Conservation (phyloP, 2,888 invertebrate genomes). For the Mayetiola destructor region DNA sequence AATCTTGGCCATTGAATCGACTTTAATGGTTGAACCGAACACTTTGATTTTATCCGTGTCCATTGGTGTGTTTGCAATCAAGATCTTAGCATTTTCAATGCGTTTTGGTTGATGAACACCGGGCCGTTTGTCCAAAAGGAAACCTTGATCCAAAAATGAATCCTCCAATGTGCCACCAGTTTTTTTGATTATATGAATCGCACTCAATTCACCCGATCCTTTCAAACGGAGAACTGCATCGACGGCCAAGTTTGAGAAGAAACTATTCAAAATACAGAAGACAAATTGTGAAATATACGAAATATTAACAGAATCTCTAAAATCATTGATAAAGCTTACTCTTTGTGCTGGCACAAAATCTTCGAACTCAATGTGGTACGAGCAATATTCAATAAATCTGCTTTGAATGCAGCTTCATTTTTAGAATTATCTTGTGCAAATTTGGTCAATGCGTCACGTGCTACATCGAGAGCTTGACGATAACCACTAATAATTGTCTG, state of each 20-base stretch:
- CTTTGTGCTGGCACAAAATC: constrained; percentile 93
- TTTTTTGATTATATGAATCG: constrained; percentile 97
- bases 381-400: constrained; percentile 91
- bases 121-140: constrained; percentile 90
- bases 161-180: constrained; percentile 84
- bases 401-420: constrained; percentile 60
- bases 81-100: constrained; percentile 87
- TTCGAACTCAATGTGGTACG: constrained; percentile 96
- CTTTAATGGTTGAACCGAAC: constrained; percentile 89
- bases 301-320: not conserved
- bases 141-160: constrained; percentile 91
- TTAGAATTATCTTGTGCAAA: constrained; percentile 71
- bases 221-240: constrained; percentile 89
- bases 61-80: constrained; percentile 99
- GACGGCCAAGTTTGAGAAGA: constrained; percentile 88
- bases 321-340: constrained; percentile 37
- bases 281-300: not conserved
- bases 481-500: constrained; percentile 96
- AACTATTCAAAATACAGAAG: constrained; percentile 32
- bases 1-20: constrained; percentile 85
- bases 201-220: constrained; percentile 86
- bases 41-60: constrained; percentile 99
- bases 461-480: constrained; percentile 74
- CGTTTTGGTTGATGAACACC: constrained; percentile 95
- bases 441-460: constrained; percentile 63